A percentile compares a stretch with the other conserved stretches of the same genome.
These are phyloP conservation scores for Petrocephalus schoutedeni DNA, from an alignment of 2,797 vertebrate species.

Conservation along the genomic window DNA sequence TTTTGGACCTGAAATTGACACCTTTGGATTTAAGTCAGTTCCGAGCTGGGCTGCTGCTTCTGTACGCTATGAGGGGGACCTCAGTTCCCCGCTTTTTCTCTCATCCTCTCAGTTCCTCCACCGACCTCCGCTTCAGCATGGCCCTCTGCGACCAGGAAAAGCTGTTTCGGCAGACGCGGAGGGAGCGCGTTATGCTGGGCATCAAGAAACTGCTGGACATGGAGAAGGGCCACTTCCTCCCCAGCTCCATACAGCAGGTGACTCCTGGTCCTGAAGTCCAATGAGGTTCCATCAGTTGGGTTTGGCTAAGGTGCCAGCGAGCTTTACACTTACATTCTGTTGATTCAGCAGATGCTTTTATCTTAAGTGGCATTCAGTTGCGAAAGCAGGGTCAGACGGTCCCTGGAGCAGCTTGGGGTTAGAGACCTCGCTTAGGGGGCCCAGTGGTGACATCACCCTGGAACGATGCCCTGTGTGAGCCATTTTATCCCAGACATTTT, in stretches of 20 bases:
- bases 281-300: neutral
- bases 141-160: slow-evolving; percentile 90
- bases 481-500: neutral
- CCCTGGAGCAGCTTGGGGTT: neutral
- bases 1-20: too few species aligned
- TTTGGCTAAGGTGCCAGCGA: neutral
- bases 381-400: neutral
- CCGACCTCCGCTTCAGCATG: slow-evolving; percentile 88
- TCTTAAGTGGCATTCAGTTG: neutral
- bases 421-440: neutral
- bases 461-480: neutral
- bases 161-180: slow-evolving; percentile 73
- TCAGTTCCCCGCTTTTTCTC: neutral
- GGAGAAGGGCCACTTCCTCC: slow-evolving; percentile 69
- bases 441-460: neutral
- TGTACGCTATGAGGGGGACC: too few species aligned
- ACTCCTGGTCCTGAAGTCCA: neutral
- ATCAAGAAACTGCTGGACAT: slow-evolving; percentile 83
- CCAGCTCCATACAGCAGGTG: slow-evolving; percentile 70
- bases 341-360: neutral
- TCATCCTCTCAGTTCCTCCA: slow-evolving; percentile 65
- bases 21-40: too few species aligned
- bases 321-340: neutral
- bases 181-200: slow-evolving; percentile 75
- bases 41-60: too few species aligned